These are phyloP conservation scores for Temnothorax nylanderi DNA, from an alignment of 1,140 invertebrate species.

Conservation along the genomic window DNA sequence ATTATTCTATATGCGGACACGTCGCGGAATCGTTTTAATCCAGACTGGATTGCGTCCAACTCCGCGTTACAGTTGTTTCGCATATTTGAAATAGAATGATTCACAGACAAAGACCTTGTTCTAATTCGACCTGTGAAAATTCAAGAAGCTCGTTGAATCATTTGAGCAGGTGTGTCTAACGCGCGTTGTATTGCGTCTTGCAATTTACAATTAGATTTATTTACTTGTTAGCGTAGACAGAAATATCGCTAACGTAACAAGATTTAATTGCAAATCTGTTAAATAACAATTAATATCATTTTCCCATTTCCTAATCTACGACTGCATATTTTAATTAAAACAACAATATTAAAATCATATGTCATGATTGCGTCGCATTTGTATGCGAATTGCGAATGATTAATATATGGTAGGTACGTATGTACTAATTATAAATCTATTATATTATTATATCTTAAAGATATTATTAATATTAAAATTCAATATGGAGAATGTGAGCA, in stretches of 20 bases:
- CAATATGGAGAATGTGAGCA: not conserved
- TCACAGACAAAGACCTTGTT: slow-evolving; percentile 75
- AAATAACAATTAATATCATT: not conserved
- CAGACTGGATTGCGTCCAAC: slow-evolving; percentile 69
- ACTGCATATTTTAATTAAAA: not conserved
- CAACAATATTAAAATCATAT: slow-evolving; percentile 8
- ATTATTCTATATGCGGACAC: slow-evolving; percentile 48
- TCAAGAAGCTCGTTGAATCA: slow-evolving; percentile 60
- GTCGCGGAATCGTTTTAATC: slow-evolving; percentile 36
- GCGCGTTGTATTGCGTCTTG: not conserved
- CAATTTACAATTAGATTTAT: not conserved
- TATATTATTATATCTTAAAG: not conserved
- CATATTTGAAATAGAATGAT: slow-evolving; percentile 72
- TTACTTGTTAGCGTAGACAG: not conserved
- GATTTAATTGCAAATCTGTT: not conserved
- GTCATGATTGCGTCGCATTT: not conserved
- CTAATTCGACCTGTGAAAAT: slow-evolving; percentile 67
- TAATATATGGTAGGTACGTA: not conserved
- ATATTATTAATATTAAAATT: slow-evolving; percentile 14
- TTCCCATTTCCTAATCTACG: not conserved
- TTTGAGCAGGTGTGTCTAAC: slow-evolving; percentile 9
- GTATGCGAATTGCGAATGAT: not conserved
- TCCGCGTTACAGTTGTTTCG: slow-evolving; percentile 63
- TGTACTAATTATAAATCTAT: slow-evolving; percentile 3
- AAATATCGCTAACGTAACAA: not conserved